Evolutionary conservation across 92 coral and sea anemone species (phyloP).

Genomic region (Phymanthus crucifer): DNA sequence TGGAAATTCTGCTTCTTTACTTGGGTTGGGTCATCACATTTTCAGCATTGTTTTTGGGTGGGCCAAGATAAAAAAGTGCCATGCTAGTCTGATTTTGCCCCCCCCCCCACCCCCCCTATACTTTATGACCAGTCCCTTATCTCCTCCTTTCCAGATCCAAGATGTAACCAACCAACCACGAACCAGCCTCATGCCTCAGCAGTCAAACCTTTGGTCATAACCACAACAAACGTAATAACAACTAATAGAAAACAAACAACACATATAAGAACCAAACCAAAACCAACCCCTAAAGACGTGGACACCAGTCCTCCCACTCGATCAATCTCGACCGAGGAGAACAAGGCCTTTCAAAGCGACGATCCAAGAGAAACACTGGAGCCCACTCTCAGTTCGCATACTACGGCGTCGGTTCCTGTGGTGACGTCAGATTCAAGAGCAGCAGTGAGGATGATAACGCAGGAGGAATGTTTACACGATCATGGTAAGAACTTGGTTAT

Average conservation of each 20-base stretch:
- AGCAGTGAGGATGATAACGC: background rate
- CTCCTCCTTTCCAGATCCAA: constrained; percentile 10
- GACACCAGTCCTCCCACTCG: constrained; percentile 22
- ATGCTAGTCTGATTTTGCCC: too few relatives aligned
- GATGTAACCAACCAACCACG: constrained; percentile 30
- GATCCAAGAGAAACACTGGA: constrained; percentile 33
- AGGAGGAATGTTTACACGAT: constrained; percentile 35
- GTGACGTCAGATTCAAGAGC: constrained; percentile 21
- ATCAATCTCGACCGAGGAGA: background rate
- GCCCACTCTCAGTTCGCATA: constrained; percentile 20
- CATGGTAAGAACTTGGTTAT: constrained; percentile 23
- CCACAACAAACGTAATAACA: background rate
- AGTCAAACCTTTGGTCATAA: background rate
- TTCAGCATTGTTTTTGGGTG: too few relatives aligned
- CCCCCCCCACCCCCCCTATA: too few relatives aligned
- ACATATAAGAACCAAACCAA: background rate
- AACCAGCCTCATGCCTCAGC: constrained; percentile 1
- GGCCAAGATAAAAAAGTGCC: too few relatives aligned
- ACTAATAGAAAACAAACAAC: constrained; percentile 12
- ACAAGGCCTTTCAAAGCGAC: constrained; percentile 35
- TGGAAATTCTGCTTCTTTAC: constrained; percentile 61
- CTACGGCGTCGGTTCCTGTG: constrained; percentile 19
- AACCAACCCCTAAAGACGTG: constrained; percentile 11
- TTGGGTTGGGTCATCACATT: too few relatives aligned
- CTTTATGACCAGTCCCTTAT: background rate